Evolutionary conservation across 2,113 vertebrate genomes (phyloP).

Genomic region (Glareola pratincola): DNA sequence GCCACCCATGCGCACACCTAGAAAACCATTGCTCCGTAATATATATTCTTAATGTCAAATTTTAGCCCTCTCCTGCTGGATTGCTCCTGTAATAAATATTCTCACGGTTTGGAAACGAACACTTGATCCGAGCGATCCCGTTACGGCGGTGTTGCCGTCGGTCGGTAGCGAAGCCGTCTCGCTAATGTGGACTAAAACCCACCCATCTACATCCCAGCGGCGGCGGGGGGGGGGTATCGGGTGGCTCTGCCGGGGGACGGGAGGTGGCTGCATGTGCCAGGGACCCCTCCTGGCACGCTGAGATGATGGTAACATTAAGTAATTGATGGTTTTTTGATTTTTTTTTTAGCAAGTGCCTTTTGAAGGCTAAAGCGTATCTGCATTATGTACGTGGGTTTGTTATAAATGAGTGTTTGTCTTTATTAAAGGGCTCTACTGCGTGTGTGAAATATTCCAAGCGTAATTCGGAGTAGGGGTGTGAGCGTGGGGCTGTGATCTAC

Average conservation of each 20-base stretch:
- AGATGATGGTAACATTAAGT: rapidly evolving
- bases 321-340: neutral
- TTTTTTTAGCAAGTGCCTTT: neutral
- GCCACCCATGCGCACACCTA: rapidly evolving
- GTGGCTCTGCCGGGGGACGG: neutral
- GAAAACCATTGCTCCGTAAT: neutral
- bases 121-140: neutral
- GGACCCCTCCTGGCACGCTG: neutral
- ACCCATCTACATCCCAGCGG: rapidly evolving
- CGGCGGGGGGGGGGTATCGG: neutral
- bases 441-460: neutral
- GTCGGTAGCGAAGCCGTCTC: rapidly evolving
- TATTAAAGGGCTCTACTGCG: neutral
- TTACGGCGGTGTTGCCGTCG: neutral
- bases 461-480: neutral
- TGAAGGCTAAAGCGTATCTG: rapidly evolving
- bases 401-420: neutral
- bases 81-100: neutral
- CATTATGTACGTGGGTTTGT: neutral
- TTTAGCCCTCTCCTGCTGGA: neutral
- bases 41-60: rapidly evolving
- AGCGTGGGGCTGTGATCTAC: rapidly evolving
- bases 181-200: neutral
- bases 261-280: rapidly evolving
- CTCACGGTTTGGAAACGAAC: constrained; percentile 26